Evolutionary conservation across 1,140 invertebrate genomes (phyloP).

Genomic region (Drosophila carrolli): DNA sequence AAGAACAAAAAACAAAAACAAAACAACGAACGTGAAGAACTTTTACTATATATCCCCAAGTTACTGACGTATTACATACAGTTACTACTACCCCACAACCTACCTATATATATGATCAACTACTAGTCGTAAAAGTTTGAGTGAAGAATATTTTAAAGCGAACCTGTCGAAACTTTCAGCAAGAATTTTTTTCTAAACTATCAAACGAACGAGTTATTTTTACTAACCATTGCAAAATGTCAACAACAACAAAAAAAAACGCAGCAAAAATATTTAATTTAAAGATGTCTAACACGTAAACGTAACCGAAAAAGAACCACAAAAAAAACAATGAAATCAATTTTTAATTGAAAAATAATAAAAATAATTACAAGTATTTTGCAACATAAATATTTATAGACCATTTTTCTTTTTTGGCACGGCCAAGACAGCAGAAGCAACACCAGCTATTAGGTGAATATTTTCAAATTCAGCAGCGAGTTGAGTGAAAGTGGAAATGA

Average conservation of each 20-base stretch:
- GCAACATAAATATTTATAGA: constrained; percentile 80
- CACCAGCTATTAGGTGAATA: constrained; percentile 32
- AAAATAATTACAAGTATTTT: constrained; percentile 81
- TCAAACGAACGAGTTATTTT: constrained; percentile 72
- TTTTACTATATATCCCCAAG: constrained; percentile 54
- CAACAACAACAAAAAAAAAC: constrained; percentile 27
- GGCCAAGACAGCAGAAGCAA: constrained; percentile 52
- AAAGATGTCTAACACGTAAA: constrained; percentile 68
- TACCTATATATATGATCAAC: constrained; percentile 57
- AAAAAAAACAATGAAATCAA: constrained; percentile 44
- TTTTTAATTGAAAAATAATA: constrained; percentile 71
- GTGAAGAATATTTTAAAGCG: constrained; percentile 64
- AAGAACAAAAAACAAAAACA: constrained; percentile 22
- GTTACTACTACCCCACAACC: constrained; percentile 49
- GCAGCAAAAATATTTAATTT: constrained; percentile 56
- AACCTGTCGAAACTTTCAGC: constrained; percentile 44
- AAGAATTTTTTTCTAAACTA: constrained; percentile 48
- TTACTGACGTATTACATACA: constrained; percentile 65
- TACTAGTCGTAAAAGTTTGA: constrained; percentile 77
- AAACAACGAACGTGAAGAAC: constrained; percentile 44
- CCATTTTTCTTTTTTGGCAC: constrained; percentile 73
- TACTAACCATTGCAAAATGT: constrained; percentile 77
- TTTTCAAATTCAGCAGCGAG: constrained; percentile 27
- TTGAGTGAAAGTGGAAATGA: constrained; percentile 61
- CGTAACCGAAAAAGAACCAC: constrained; percentile 29